Base-by-base conservation (phyloP, 2,113 vertebrate species). In the Cryptotis parvus region DNA sequence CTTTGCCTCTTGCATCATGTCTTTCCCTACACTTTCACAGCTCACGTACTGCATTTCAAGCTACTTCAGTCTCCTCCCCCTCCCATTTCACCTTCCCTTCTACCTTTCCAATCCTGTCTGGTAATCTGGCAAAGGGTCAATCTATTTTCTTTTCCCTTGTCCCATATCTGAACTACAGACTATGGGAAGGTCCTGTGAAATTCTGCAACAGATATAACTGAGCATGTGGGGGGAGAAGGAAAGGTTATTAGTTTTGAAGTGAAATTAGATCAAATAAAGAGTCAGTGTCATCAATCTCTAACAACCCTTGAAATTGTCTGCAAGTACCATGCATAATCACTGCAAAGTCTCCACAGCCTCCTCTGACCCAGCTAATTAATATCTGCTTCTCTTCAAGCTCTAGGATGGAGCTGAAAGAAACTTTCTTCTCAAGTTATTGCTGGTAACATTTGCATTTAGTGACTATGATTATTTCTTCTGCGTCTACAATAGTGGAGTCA, bases 261-360 rank as follows among this genome's bases (percentile, higher is more conserved):
- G n/a, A 91, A 95, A 90, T 88, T 80, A 92, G 86, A 83, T 75
- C 55, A 91, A 91, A 95, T 84, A 84, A 94, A 94, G 33, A 91
- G 87, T 87, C 76, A 81, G 33, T n/a, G 84, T 68, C 35, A 73
- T 96, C 80, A 37, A 78, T 77, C 58, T 82, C 72, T 92, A 92
- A 88, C 76, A 92, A 80, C 39, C 39, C 73, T 94, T 87, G 84
- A 81, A 86, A 90, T 93, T 91, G 79, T 92, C 72, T 84, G 58
- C 61, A 96, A 89, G 76, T 80, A 35, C 22, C 68, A 87, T 89
- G 75, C 45, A 65, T 76, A 72, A 76, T 94, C 83, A 91, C 79
- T 86, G 81, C 18, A 11, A 90, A 16, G 61, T 86, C 63, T 86
- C 87, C 76, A 55, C 39, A 72, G 68, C 73, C 43, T 91, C 80